Evolutionary conservation across 2,888 invertebrate genomes (phyloP).

Genomic region (Orthonychiurus folsomi): DNA sequence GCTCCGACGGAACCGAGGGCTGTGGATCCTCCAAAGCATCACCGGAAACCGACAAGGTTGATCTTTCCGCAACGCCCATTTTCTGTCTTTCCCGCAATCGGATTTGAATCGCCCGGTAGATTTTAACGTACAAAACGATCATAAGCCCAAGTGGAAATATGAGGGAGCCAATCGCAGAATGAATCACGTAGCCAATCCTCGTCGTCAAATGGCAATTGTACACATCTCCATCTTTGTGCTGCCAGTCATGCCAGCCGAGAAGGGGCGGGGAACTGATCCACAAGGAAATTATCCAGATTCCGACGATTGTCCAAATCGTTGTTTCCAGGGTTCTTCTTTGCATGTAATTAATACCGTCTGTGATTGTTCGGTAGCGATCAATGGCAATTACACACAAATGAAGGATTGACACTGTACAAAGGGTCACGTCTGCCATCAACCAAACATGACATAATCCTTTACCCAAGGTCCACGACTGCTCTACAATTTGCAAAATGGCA

Average conservation of each 20-base stretch:
- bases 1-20: neutral
- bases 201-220: constrained; percentile 75
- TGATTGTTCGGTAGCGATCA: constrained; percentile 94
- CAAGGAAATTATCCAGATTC: constrained; percentile 74
- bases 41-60: neutral
- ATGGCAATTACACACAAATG: constrained; percentile 93
- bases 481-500: constrained; percentile 76
- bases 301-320: constrained; percentile 51
- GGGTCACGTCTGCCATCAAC: constrained; percentile 91
- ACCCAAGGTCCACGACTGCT: constrained; percentile 89
- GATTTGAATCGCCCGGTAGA: constrained; percentile 81
- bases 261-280: constrained; percentile 82
- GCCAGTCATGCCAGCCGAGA: constrained; percentile 89
- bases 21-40: neutral
- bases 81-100: constrained; percentile 49
- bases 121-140: constrained; percentile 91
- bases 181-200: constrained; percentile 80
- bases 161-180: constrained; percentile 86
- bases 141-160: constrained; percentile 88
- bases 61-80: neutral
- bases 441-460: constrained; percentile 94
- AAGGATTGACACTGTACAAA: constrained; percentile 92
- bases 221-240: constrained; percentile 53
- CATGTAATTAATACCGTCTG: constrained; percentile 9
- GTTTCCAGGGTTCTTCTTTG: constrained; percentile 6